These are phyloP conservation scores for Tupiocoris notatus DNA, from an alignment of 2,888 invertebrate species.

Conservation along the genomic window DNA sequence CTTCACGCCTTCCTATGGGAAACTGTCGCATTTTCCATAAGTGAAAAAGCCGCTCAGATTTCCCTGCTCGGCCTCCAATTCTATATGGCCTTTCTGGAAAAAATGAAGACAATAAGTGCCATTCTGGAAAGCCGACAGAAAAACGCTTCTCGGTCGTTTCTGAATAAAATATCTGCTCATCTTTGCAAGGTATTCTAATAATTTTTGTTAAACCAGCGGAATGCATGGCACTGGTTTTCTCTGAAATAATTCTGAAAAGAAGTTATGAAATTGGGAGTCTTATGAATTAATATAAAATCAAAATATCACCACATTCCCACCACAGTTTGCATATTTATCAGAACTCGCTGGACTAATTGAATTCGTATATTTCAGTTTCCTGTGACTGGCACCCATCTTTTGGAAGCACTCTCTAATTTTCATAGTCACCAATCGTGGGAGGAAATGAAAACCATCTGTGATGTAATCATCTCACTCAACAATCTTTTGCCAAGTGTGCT, in stretches of 20 bases:
- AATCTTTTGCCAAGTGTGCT: conserved; percentile 9
- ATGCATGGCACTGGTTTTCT: too few relatives aligned
- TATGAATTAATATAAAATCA: too few relatives aligned
- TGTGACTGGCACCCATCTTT: conserved; percentile 8
- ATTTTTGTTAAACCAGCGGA: too few relatives aligned
- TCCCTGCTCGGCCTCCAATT: not conserved
- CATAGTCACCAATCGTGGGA: not conserved
- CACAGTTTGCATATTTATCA: too few relatives aligned
- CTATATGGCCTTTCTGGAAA: not conserved
- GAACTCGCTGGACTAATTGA: too few relatives aligned
- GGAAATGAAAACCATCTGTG: conserved; percentile 5
- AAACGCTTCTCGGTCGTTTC: not conserved
- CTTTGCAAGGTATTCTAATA: conserved; percentile 13
- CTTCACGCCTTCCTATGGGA: conserved; percentile 5
- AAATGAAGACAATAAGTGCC: conserved; percentile 2
- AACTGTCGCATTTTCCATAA: not conserved
- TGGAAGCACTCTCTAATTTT: not conserved
- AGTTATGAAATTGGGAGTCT: too few relatives aligned
- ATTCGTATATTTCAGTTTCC: not conserved
- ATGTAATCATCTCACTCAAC: conserved; percentile 8
- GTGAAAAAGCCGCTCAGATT: not conserved
- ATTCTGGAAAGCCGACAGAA: not conserved
- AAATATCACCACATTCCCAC: too few relatives aligned
- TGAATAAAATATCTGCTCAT: conserved; percentile 11
- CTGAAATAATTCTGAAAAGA: too few relatives aligned